These are phyloP conservation scores for Erythrocebus patas DNA, from an alignment of 2,113 vertebrate species.

Conservation along the genomic window DNA sequence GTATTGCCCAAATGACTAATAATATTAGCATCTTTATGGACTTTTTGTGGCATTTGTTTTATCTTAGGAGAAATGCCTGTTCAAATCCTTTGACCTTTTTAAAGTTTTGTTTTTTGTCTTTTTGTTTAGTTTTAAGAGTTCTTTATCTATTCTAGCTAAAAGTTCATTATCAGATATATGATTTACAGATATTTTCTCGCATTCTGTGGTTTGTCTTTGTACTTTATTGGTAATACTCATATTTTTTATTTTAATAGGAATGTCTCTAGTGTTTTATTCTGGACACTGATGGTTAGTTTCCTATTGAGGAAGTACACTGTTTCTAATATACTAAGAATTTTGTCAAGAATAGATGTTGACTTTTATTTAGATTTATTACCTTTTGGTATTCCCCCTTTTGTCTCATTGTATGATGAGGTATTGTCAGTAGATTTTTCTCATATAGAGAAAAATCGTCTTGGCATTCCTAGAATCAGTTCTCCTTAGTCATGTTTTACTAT, in stretches of 20 bases:
- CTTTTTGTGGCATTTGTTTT: not conserved
- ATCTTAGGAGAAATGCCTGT: not conserved
- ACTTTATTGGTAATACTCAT: not conserved
- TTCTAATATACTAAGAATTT: slow-evolving; percentile 7
- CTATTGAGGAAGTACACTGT: not conserved
- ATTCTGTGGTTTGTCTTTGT: not conserved
- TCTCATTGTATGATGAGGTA: not conserved
- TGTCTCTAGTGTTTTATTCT: not conserved
- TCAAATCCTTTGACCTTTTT: not conserved
- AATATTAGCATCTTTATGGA: not conserved
- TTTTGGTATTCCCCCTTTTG: not conserved
- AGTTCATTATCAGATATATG: not conserved
- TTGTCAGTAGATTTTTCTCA: not conserved
- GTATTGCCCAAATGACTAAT: not conserved
- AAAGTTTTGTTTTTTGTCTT: not conserved
- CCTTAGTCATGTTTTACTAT: not conserved
- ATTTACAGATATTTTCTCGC: slow-evolving; percentile 5
- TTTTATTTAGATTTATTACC: not conserved
- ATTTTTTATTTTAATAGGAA: not conserved
- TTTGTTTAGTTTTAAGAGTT: not conserved
- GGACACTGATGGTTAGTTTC: not conserved
- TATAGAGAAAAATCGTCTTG: not conserved
- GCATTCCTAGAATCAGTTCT: not conserved
- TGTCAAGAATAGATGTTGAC: not conserved
- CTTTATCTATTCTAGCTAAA: not conserved